phyloP scores from a whole-genome alignment of 1,140 invertebrate species.

The Magallana ariakensis region DNA sequence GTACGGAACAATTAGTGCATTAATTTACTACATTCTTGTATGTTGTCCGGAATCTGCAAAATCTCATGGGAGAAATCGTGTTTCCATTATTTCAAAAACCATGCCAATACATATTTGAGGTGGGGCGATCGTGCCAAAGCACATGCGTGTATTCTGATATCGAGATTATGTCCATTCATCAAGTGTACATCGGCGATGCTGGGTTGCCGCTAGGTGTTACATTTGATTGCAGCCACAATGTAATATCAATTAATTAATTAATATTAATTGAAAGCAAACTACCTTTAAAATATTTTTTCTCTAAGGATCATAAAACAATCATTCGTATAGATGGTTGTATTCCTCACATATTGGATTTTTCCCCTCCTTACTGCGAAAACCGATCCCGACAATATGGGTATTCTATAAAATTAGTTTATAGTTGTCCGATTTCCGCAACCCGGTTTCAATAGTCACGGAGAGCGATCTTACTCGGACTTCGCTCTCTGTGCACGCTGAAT shows the following conservation, averaged over 20 bases:
- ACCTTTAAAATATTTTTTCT: no score
- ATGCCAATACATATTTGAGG: slow-evolving; percentile 30
- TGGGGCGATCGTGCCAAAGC: neutral
- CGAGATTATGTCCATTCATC: slow-evolving; percentile 10
- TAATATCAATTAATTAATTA: no score
- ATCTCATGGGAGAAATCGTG: slow-evolving; percentile 27
- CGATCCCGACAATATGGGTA: neutral
- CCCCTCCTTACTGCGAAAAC: neutral
- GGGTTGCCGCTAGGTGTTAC: neutral
- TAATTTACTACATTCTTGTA: slow-evolving; percentile 26
- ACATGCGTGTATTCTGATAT: slow-evolving; percentile 4
- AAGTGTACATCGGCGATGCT: neutral
- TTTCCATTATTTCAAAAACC: slow-evolving; percentile 34
- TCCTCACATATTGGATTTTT: no score
- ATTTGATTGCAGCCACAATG: neutral
- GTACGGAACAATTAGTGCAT: slow-evolving; percentile 33
- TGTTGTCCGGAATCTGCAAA: slow-evolving; percentile 26
- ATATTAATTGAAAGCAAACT: no score
- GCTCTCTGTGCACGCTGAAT: neutral
- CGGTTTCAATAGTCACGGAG: neutral
- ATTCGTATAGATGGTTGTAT: no score
- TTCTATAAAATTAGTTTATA: neutral
- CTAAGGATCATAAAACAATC: no score
- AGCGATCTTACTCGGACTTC: neutral
- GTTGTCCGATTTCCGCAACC: neutral